A percentile compares a stretch with the other conserved stretches of the same genome.
Evolutionary conservation across 2,888 invertebrate species (phyloP).

Genomic region (Protonemura montana): DNA sequence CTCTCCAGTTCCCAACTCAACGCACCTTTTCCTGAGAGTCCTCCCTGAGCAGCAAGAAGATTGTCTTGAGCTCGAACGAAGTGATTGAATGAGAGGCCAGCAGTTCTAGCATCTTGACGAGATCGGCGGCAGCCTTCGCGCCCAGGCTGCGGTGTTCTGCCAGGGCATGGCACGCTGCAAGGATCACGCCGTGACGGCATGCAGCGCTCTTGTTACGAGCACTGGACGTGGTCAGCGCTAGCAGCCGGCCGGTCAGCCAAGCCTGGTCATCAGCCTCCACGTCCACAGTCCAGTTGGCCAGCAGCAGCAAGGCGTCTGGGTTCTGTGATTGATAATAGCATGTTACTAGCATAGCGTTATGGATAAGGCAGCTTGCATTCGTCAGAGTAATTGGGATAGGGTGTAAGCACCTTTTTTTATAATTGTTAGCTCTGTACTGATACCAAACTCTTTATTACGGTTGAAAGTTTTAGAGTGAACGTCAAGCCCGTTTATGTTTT

Average conservation of each 20-base stretch:
- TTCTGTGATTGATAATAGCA: slow-evolving; percentile 53
- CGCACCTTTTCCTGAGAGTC: slow-evolving; percentile 57
- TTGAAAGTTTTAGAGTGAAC: no score
- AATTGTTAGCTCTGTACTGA: no score
- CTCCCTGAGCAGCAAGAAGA: slow-evolving; percentile 60
- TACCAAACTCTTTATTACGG: no score
- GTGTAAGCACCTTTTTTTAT: no score
- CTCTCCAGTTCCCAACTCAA: slow-evolving; percentile 7
- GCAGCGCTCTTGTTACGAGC: slow-evolving; percentile 64
- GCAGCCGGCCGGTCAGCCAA: slow-evolving; percentile 58
- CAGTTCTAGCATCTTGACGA: slow-evolving; percentile 65
- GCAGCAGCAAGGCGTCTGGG: slow-evolving; percentile 61
- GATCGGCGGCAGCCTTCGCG: slow-evolving; percentile 60
- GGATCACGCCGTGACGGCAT: slow-evolving; percentile 63
- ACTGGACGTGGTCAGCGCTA: slow-evolving; percentile 62
- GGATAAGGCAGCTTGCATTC: no score
- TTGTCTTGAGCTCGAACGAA: slow-evolving; percentile 65
- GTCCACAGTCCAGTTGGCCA: slow-evolving; percentile 64
- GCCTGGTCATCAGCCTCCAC: slow-evolving; percentile 59
- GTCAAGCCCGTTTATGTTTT: no score
- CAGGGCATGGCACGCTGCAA: slow-evolving; percentile 60
- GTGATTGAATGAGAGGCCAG: slow-evolving; percentile 66
- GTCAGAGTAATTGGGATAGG: no score
- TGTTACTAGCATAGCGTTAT: background rate
- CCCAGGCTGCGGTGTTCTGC: slow-evolving; percentile 58